phyloP scores from a whole-genome alignment of 2,797 vertebrate species.

The Coranthus polyacanthus region DNA sequence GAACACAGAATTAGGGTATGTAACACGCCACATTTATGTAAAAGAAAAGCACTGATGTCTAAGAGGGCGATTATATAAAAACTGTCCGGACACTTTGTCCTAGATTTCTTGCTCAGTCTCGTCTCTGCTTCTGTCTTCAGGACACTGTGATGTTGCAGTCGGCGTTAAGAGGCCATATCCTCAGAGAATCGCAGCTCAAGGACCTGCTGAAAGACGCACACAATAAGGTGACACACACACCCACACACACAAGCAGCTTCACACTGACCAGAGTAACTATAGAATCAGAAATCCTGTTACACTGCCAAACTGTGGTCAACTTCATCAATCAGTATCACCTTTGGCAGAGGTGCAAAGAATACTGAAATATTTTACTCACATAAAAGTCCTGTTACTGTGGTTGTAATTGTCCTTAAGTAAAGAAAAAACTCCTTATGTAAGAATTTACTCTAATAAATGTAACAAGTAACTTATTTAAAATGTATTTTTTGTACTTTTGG shows the following conservation, averaged over 20 bases:
- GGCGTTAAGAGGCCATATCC: slow-evolving; percentile 86
- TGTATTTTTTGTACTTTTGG: no score
- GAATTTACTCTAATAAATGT: no score
- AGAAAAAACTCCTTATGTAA: no score
- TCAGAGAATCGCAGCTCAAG: slow-evolving; percentile 76
- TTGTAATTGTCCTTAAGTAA: no score
- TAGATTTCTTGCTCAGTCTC: slow-evolving; percentile 10
- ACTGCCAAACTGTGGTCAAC: not conserved
- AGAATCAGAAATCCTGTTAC: not conserved
- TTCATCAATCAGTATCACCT: not conserved
- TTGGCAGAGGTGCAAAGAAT: no score
- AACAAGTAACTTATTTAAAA: no score
- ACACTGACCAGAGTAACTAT: not conserved
- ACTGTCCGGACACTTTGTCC: slow-evolving; percentile 12
- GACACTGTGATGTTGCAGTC: slow-evolving; percentile 86
- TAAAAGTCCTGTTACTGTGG: no score
- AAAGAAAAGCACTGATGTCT: no score
- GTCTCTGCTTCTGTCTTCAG: slow-evolving; percentile 66
- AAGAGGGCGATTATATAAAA: slow-evolving; percentile 23
- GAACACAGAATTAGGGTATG: slow-evolving; percentile 81
- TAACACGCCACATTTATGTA: slow-evolving; percentile 10
- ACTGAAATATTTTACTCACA: no score
- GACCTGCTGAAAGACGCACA: slow-evolving; percentile 47
- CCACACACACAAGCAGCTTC: slow-evolving; percentile 12
- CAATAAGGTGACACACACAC: slow-evolving; percentile 74